These are phyloP conservation scores for Turdus rufiventris DNA, from an alignment of 2,113 vertebrate species.

Conservation along the genomic window DNA sequence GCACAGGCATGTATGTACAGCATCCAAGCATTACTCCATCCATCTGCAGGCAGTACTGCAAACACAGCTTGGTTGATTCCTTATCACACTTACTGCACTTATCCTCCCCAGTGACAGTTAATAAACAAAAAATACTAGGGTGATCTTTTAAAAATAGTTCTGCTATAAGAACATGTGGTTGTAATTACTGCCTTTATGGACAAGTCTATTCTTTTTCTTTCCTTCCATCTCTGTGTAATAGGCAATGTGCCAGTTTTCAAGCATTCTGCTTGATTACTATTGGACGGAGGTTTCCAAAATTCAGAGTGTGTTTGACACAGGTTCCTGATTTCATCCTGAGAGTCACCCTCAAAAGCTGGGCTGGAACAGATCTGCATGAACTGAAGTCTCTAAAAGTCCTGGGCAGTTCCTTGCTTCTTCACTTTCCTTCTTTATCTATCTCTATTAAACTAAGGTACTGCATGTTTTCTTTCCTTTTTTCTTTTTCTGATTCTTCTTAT, in stretches of 20 bases:
- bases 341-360: neutral
- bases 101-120: neutral
- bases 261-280: neutral
- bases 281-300: neutral
- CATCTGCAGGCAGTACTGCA: neutral
- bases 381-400: neutral
- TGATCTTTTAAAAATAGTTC: neutral
- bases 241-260: slow-evolving; percentile 26
- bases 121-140: neutral
- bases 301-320: neutral
- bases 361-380: neutral
- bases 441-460: neutral
- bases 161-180: slow-evolving; percentile 20
- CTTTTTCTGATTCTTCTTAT: neutral
- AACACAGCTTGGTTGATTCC: neutral
- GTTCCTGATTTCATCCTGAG: neutral
- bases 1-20: neutral
- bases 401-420: neutral
- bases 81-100: neutral
- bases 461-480: neutral
- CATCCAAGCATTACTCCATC: neutral
- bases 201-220: slow-evolving; percentile 9
- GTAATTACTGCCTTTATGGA: slow-evolving; percentile 9
- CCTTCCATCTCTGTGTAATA: neutral
- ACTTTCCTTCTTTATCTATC: neutral